Conservation (phyloP, 2,888 invertebrate species). For the Sinelater perroti region DNA sequence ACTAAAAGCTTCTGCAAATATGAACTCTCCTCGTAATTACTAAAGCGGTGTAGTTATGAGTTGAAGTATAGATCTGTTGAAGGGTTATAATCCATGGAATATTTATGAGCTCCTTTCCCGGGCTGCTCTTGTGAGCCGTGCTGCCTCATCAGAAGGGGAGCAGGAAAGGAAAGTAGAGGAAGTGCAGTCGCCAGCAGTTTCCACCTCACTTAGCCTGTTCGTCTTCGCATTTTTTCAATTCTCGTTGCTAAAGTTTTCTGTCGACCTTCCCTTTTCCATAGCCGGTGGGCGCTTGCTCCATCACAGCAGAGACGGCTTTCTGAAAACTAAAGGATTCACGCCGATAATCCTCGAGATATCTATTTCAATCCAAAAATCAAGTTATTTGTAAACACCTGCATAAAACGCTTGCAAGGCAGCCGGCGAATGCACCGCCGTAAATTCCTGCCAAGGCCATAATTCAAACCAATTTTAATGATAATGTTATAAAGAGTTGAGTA, state of each 20-base stretch:
- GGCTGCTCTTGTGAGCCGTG: slow-evolving; percentile 35
- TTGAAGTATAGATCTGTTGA: slow-evolving; percentile 19
- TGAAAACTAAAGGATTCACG: slow-evolving; percentile 34
- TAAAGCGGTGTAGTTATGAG: slow-evolving; percentile 13
- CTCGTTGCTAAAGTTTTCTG: slow-evolving; percentile 47
- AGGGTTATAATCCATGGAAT: slow-evolving; percentile 33
- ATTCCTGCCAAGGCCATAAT: slow-evolving; percentile 36
- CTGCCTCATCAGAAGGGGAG: slow-evolving; percentile 39
- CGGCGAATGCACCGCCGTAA: slow-evolving; percentile 28
- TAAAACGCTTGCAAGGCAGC: slow-evolving; percentile 25
- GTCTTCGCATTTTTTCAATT: slow-evolving; percentile 49
- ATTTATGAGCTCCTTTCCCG: slow-evolving; percentile 32
- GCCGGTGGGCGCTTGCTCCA: slow-evolving; percentile 40
- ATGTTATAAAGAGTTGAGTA: slow-evolving; percentile 44
- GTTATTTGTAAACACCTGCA: slow-evolving; percentile 24
- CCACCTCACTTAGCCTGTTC: slow-evolving; percentile 50
- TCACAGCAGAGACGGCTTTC: slow-evolving; percentile 45
- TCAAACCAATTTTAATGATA: slow-evolving; percentile 45
- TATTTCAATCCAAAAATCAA: slow-evolving; percentile 28
- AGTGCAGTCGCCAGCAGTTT: slow-evolving; percentile 52
- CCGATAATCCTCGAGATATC: slow-evolving; percentile 14
- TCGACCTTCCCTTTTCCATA: slow-evolving; percentile 42
- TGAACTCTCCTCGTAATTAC: no score
- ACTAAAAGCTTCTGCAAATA: no score
- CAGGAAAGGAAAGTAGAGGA: slow-evolving; percentile 40